A percentile compares a stretch with the other conserved stretches of the same genome.
Evolutionary conservation across 1,140 invertebrate genomes (phyloP).

Genomic region (Lucilia cuprina): DNA sequence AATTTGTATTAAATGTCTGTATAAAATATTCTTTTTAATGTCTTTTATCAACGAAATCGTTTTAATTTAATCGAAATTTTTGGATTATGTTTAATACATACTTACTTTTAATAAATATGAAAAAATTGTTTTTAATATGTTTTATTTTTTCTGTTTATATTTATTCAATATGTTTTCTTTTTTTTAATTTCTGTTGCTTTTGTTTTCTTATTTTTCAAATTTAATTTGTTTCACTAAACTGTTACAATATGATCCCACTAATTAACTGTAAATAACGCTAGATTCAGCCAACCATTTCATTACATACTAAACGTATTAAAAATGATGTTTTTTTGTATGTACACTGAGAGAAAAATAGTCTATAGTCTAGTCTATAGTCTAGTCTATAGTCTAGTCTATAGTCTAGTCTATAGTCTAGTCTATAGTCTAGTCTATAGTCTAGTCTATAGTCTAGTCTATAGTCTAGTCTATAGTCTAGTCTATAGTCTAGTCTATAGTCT

Average conservation of each 20-base stretch:
- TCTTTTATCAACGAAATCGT: too few species aligned
- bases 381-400: too few species aligned
- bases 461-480: too few species aligned
- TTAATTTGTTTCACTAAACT: background rate
- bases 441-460: too few species aligned
- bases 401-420: too few species aligned
- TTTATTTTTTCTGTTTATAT: background rate
- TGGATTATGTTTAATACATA: background rate
- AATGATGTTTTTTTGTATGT: too few species aligned
- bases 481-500: too few species aligned
- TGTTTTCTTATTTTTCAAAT: background rate
- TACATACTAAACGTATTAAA: background rate
- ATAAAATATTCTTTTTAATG: too few species aligned
- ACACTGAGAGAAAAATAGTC: too few species aligned
- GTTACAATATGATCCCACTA: conserved; percentile 7
- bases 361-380: too few species aligned
- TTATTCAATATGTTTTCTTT: background rate
- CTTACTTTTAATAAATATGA: background rate
- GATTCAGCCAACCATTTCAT: background rate
- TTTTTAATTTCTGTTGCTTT: background rate
- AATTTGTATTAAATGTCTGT: too few species aligned
- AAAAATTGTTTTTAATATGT: background rate
- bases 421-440: too few species aligned
- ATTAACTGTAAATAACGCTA: conserved; percentile 6
- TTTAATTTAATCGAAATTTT: background rate